Percentiles rank a stretch among this genome's conserved stretches.
These are phyloP conservation scores for Pogonomyrmex californicus DNA, from an alignment of 1,140 invertebrate species.

Conservation along the genomic window DNA sequence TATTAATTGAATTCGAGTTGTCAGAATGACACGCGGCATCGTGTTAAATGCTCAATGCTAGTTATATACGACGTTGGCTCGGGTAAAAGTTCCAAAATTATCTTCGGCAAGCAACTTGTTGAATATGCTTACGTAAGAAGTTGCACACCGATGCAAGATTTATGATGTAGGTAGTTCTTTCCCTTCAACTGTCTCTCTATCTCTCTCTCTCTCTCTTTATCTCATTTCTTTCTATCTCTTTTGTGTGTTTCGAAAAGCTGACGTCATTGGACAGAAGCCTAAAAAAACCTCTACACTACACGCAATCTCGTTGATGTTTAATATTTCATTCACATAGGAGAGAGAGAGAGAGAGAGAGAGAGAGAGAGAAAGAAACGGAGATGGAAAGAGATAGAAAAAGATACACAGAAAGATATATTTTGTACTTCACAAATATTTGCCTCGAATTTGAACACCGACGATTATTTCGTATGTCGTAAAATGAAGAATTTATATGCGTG, in stretches of 20 bases:
- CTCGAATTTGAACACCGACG: background rate
- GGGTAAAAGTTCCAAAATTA: conserved; percentile 49
- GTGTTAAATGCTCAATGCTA: conserved; percentile 18
- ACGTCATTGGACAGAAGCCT: background rate
- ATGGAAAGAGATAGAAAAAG: background rate
- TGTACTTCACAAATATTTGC: background rate
- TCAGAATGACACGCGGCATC: background rate
- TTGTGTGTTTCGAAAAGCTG: background rate
- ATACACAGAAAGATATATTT: no score
- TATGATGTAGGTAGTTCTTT: background rate
- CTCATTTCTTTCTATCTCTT: no score
- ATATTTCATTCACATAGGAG: conserved; percentile 40
- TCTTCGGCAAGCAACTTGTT: conserved; percentile 42
- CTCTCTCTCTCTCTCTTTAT: no score
- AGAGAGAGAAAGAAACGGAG: background rate
- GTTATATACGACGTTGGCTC: conserved; percentile 26
- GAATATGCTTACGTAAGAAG: conserved; percentile 38
- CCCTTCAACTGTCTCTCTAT: no score
- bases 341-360: background rate
- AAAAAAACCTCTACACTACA: background rate
- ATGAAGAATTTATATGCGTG: background rate
- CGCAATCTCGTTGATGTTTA: background rate
- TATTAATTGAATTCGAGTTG: background rate
- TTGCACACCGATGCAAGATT: conserved; percentile 18
- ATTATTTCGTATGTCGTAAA: background rate